These are phyloP conservation scores for Phyllostomus discolor DNA, from an alignment of 2,113 vertebrate species.

Conservation along the genomic window DNA sequence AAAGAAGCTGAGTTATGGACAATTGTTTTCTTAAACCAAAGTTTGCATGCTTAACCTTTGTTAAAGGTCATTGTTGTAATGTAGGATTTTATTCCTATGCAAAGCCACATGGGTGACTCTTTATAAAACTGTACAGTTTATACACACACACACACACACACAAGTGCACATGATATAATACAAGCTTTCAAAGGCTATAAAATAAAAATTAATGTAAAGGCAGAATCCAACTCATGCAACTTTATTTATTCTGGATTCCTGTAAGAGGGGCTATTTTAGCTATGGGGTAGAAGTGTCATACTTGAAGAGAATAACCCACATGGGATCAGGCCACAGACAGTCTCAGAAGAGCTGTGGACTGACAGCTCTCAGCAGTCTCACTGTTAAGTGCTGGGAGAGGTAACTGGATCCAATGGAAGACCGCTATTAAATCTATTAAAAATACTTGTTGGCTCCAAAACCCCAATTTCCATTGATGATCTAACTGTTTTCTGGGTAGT, in stretches of 20 bases:
- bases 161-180: neutral
- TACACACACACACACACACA: neutral
- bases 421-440: neutral
- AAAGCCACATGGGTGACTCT: conserved; percentile 27
- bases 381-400: neutral
- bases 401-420: neutral
- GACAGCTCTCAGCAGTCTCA: neutral
- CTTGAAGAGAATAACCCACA: neutral
- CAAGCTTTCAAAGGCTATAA: conserved; percentile 26
- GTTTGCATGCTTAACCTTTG: conserved; percentile 46
- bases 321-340: neutral
- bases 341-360: neutral
- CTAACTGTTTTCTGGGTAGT: neutral
- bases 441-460: neutral
- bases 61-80: conserved; percentile 43
- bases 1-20: conserved; percentile 58
- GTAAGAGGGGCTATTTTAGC: neutral
- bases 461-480: neutral
- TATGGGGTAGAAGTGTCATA: neutral
- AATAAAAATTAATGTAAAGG: conserved; percentile 36
- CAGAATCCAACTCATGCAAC: neutral
- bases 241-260: neutral
- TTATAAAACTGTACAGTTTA: conserved; percentile 30
- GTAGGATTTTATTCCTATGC: conserved; percentile 37
- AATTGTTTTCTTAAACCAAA: conserved; percentile 31